These are phyloP conservation scores for Oostethus manadensis DNA, from an alignment of 2,113 vertebrate species.

Conservation along the genomic window DNA sequence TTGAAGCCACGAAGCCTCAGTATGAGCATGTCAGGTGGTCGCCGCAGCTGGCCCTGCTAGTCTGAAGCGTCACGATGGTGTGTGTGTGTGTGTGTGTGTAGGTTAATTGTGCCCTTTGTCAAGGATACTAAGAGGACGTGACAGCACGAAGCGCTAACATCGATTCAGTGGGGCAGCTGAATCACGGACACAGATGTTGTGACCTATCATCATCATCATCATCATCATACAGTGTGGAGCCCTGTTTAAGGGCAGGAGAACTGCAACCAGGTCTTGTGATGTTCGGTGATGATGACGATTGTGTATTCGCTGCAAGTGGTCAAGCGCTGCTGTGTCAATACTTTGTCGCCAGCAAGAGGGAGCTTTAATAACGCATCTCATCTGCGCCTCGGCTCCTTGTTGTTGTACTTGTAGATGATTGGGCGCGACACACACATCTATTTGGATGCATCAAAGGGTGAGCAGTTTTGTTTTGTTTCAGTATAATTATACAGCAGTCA, in stretches of 20 bases:
- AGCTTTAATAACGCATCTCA: background rate
- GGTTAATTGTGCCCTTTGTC: constrained; percentile 37
- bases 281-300: too few species aligned
- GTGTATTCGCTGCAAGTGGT: too few species aligned
- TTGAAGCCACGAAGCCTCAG: background rate
- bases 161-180: constrained; percentile 11
- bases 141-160: constrained; percentile 20
- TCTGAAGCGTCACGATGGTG: constrained; percentile 16
- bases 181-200: constrained; percentile 1
- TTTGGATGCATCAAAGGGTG: too few species aligned
- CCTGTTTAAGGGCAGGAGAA: background rate
- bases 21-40: constrained; percentile 29
- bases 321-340: background rate
- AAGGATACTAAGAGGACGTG: constrained; percentile 18
- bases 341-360: background rate
- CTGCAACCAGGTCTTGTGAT: background rate
- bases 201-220: constrained; percentile 1
- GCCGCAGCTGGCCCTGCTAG: constrained; percentile 29
- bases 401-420: background rate
- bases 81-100: background rate
- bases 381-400: background rate
- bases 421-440: too few species aligned
- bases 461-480: too few species aligned
- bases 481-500: too few species aligned
- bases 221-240: background rate